Percentiles rank a stretch among this genome's conserved stretches.
phyloP scores from a whole-genome alignment of 2,113 vertebrate species.

The Laticauda laticaudata region DNA sequence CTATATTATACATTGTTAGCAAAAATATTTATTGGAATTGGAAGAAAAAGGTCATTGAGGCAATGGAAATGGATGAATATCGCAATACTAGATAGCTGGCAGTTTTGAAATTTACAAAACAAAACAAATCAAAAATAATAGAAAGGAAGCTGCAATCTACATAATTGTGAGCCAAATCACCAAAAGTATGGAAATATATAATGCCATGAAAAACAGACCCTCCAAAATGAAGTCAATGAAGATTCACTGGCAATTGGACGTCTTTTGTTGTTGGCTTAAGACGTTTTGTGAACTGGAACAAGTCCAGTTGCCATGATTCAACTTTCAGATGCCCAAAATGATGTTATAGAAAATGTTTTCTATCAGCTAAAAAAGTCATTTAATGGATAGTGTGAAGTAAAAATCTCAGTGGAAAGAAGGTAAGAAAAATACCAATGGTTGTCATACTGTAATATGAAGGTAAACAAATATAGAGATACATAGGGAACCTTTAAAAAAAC shows the following conservation, averaged over 20 bases:
- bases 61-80: neutral
- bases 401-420: neutral
- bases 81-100: neutral
- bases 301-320: neutral
- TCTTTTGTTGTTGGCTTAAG: neutral
- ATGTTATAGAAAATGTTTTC: neutral
- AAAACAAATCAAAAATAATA: neutral
- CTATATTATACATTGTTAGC: neutral
- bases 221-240: neutral
- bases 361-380: neutral
- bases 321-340: neutral
- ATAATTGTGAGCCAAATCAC: neutral
- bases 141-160: neutral
- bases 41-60: neutral
- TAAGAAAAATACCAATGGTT: neutral
- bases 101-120: neutral
- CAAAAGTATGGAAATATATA: neutral
- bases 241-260: neutral
- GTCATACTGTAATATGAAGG: neutral
- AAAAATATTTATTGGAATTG: neutral
- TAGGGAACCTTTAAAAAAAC: neutral
- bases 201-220: neutral
- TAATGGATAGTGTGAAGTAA: neutral
- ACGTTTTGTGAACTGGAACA: neutral
- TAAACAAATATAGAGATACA: neutral